A percentile compares a stretch with the other conserved stretches of the same genome.
Evolutionary conservation across 2,888 invertebrate species (phyloP).

Genomic region (Andricus quercusramuli): DNA sequence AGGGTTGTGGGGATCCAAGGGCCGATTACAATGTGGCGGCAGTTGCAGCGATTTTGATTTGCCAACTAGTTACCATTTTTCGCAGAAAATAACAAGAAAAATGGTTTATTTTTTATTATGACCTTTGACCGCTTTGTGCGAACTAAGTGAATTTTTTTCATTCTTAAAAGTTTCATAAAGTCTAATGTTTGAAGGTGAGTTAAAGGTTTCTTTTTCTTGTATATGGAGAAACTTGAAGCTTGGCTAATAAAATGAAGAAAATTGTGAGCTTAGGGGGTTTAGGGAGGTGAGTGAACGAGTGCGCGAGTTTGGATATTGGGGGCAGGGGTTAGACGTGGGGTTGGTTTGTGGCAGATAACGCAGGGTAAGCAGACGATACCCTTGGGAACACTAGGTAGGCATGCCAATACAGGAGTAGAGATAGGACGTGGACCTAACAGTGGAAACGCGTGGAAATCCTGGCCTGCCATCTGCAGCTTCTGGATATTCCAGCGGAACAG

Average conservation of each 20-base stretch:
- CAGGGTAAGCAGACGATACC: constrained; percentile 62
- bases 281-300: constrained; percentile 12
- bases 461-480: constrained; percentile 45
- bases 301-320: constrained; percentile 14
- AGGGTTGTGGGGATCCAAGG: too few species aligned
- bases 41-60: too few species aligned
- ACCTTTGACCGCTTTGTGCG: too few species aligned
- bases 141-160: too few species aligned
- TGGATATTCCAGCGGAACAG: constrained; percentile 27
- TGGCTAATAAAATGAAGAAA: constrained; percentile 6
- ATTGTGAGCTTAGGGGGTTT: background rate
- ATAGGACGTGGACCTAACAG: constrained; percentile 61
- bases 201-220: background rate
- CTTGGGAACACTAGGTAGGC: constrained; percentile 64
- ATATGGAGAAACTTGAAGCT: background rate
- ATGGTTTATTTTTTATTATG: too few species aligned
- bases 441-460: constrained; percentile 61
- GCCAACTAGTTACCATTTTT: too few species aligned
- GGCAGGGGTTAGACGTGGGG: constrained; percentile 44
- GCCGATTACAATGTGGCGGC: too few species aligned
- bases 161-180: too few species aligned
- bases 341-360: constrained; percentile 60
- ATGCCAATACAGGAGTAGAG: constrained; percentile 64
- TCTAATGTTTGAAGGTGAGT: background rate
- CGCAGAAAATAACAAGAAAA: too few species aligned